phyloP scores from a whole-genome alignment of 2,797 vertebrate species.

The Atherinosoma microstoma region DNA sequence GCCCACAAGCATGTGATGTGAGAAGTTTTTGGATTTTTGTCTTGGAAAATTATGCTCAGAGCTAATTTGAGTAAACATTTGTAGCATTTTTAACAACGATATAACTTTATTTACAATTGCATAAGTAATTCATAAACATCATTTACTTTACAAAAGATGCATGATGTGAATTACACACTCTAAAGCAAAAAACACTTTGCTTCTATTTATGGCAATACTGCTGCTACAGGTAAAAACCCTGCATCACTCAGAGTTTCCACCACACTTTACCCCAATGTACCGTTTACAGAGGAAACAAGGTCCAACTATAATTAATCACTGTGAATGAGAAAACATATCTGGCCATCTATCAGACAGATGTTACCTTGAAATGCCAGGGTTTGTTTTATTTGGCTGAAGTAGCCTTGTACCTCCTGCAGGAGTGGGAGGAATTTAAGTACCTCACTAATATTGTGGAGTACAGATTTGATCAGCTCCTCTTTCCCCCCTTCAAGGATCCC shows the following conservation, averaged over 20 bases:
- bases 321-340: constrained; percentile 11
- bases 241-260: constrained; percentile 17
- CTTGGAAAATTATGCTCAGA: neutral
- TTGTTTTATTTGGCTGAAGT: constrained; percentile 39
- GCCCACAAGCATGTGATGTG: neutral
- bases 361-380: constrained; percentile 40
- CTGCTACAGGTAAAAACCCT: neutral
- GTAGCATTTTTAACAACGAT: neutral
- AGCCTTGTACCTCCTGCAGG: constrained; percentile 29
- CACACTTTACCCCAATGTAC: neutral
- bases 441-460: neutral
- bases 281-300: constrained; percentile 11
- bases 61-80: neutral
- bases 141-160: neutral
- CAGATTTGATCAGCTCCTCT: constrained; percentile 19
- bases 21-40: neutral
- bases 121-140: neutral
- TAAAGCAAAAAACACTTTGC: too few species aligned
- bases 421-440: neutral
- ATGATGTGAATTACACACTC: too few species aligned
- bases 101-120: neutral
- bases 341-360: constrained; percentile 13
- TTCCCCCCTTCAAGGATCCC: neutral
- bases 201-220: neutral
- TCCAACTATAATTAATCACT: constrained; percentile 13